Evolutionary conservation across 2,888 invertebrate species (phyloP).

Genomic region (Enchytraeus crypticus): DNA sequence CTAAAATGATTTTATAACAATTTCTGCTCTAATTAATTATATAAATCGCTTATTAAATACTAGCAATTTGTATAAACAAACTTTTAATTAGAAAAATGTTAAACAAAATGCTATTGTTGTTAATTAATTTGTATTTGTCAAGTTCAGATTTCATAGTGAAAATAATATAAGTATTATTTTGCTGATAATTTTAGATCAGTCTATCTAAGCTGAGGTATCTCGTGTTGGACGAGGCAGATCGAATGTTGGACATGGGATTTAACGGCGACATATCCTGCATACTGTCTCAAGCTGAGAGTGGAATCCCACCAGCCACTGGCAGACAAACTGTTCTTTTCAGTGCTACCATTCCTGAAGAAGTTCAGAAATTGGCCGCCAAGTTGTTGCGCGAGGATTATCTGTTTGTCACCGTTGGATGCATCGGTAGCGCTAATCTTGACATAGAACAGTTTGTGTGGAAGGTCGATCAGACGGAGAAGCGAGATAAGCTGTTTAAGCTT

Average conservation of each 20-base stretch:
- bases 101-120: no score
- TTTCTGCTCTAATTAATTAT: no score
- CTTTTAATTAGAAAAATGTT: no score
- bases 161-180: no score
- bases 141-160: no score
- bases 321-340: slow-evolving; percentile 64
- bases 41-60: no score
- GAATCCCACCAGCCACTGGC: slow-evolving; percentile 40
- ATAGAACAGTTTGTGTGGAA: slow-evolving; percentile 65
- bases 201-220: slow-evolving; percentile 58
- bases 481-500: slow-evolving; percentile 63
- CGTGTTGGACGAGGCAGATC: slow-evolving; percentile 71
- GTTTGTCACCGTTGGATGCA: slow-evolving; percentile 81
- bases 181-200: no score
- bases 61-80: no score
- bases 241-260: slow-evolving; percentile 74
- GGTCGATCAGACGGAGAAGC: slow-evolving; percentile 62
- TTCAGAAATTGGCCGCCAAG: slow-evolving; percentile 69
- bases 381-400: slow-evolving; percentile 63
- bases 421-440: slow-evolving; percentile 85
- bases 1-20: no score
- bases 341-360: slow-evolving; percentile 64
- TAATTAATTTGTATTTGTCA: no score
- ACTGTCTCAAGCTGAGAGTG: slow-evolving; percentile 30
- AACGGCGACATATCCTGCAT: slow-evolving; percentile 40